Evolutionary conservation across 1,140 invertebrate species (phyloP).

Genomic region (Lepidurus couesii): DNA sequence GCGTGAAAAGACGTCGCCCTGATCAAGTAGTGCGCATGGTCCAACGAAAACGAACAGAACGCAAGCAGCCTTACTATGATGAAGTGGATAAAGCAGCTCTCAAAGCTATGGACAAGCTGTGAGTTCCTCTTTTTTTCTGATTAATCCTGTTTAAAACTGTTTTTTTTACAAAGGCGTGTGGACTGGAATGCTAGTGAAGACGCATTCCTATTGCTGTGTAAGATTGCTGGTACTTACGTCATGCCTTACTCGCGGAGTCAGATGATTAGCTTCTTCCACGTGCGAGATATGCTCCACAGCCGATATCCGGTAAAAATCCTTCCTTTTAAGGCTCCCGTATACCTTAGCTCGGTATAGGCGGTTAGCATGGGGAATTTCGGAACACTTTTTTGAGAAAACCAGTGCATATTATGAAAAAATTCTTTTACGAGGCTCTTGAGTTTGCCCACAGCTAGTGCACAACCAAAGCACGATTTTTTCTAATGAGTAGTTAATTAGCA

Average conservation of each 20-base stretch:
- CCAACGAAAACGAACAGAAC: constrained; percentile 10
- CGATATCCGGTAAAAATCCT: constrained; percentile 41
- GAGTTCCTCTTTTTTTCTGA: constrained; percentile 40
- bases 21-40: neutral
- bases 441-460: too few relatives aligned
- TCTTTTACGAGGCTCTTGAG: too few relatives aligned
- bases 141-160: neutral
- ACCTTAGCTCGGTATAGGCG: too few relatives aligned
- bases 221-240: constrained; percentile 59
- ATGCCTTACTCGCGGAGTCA: constrained; percentile 51
- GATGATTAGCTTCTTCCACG: constrained; percentile 47
- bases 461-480: too few relatives aligned
- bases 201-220: constrained; percentile 59
- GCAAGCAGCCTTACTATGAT: constrained; percentile 51
- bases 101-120: constrained; percentile 56
- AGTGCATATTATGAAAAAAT: too few relatives aligned
- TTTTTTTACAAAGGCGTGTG: constrained; percentile 43
- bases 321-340: too few relatives aligned
- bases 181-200: constrained; percentile 53
- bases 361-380: too few relatives aligned
- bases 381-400: too few relatives aligned
- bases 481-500: too few relatives aligned
- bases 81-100: constrained; percentile 61
- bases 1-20: neutral
- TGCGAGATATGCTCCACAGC: constrained; percentile 59